Percentiles rank a stretch among this genome's conserved stretches.
phyloP scores from a whole-genome alignment of 53 echinoderm and acorn worm genomes.

The Astropecten irregularis region DNA sequence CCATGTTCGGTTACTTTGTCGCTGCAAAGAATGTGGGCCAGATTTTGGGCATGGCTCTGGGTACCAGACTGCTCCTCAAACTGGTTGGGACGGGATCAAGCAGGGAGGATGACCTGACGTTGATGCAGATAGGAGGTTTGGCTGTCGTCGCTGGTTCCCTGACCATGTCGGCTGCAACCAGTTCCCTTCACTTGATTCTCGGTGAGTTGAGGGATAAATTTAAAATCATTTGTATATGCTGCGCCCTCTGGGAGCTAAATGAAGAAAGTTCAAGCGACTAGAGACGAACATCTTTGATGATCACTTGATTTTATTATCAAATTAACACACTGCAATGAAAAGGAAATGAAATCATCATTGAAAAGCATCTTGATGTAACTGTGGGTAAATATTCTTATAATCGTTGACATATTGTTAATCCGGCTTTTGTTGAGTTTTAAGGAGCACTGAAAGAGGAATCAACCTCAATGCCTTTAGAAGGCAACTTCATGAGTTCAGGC shows the following conservation, averaged over 20 bases:
- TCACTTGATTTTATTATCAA: too few species aligned
- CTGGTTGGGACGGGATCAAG: conserved; percentile 16
- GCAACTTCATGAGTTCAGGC: too few species aligned
- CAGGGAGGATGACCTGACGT: conserved; percentile 31
- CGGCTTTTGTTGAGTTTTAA: too few species aligned
- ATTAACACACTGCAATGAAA: too few species aligned
- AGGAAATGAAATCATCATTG: too few species aligned
- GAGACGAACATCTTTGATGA: too few species aligned
- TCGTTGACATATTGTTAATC: too few species aligned
- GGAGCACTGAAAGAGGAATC: too few species aligned
- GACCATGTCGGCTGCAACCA: conserved; percentile 29
- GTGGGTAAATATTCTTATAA: not conserved
- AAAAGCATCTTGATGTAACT: too few species aligned
- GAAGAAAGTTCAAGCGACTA: too few species aligned
- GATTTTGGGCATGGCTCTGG: conserved; percentile 55
- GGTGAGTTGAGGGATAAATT: conserved; percentile 30
- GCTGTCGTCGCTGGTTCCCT: conserved; percentile 11
- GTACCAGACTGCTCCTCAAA: conserved; percentile 59
- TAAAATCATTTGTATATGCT: not conserved
- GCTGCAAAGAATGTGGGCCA: conserved; percentile 62
- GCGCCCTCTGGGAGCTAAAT: not conserved
- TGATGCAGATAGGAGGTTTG: conserved; percentile 37
- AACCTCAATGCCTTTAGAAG: too few species aligned
- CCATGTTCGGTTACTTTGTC: conserved; percentile 61
- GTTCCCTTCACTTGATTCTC: conserved; percentile 23